phyloP scores from a whole-genome alignment of 2,888 invertebrate species.

The Rotaria socialis region DNA sequence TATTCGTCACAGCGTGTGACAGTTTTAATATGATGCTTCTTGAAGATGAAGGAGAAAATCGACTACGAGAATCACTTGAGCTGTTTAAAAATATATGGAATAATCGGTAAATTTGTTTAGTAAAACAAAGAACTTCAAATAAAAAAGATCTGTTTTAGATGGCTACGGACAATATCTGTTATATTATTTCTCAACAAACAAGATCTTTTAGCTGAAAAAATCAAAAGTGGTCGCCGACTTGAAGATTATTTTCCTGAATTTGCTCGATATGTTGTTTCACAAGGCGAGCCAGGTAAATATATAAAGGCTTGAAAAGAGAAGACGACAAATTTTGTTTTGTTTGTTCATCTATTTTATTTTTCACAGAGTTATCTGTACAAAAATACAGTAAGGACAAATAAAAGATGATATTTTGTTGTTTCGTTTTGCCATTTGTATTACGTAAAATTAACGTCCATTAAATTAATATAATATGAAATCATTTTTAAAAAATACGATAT shows the following conservation, averaged over 20 bases:
- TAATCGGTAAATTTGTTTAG: slow-evolving; percentile 70
- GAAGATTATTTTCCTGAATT: slow-evolving; percentile 99
- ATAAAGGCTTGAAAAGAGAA: too few species aligned
- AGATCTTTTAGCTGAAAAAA: slow-evolving; percentile 96
- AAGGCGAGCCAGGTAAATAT: not conserved
- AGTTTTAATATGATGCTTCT: slow-evolving; percentile 99
- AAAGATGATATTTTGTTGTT: not conserved
- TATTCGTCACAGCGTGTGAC: slow-evolving; percentile 98
- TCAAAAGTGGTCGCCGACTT: slow-evolving; percentile 91
- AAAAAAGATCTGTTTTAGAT: slow-evolving; percentile 66
- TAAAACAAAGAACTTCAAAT: too few species aligned
- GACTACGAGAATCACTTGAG: slow-evolving; percentile 93
- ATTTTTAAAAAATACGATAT: too few species aligned
- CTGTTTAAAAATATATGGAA: slow-evolving; percentile 99
- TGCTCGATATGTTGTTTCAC: slow-evolving; percentile 49
- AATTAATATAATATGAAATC: too few species aligned
- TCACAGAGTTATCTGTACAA: slow-evolving; percentile 34
- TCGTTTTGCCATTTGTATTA: not conserved
- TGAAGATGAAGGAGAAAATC: slow-evolving; percentile 97
- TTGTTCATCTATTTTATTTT: not conserved
- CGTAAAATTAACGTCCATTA: not conserved
- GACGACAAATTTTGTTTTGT: too few species aligned
- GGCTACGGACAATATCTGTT: slow-evolving; percentile 99
- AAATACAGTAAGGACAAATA: slow-evolving; percentile 10
- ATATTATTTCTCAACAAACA: slow-evolving; percentile 99